Base-by-base conservation (phyloP, 2,888 invertebrate genomes). In the Papilio protenor region DNA sequence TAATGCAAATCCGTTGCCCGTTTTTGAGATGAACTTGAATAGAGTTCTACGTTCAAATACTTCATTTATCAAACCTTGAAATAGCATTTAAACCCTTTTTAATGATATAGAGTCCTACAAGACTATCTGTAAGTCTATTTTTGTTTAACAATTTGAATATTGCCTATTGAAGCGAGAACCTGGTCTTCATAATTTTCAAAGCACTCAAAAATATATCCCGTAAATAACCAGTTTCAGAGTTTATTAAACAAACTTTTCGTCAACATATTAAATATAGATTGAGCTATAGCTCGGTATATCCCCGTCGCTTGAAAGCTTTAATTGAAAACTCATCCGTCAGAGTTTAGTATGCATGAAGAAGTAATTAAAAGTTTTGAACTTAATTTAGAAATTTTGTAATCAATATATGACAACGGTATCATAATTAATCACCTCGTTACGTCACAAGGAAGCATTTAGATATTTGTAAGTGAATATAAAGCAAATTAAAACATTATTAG, bases 261-360 rank as follows among this genome's bases (percentile, higher is more conserved):
- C n/a, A 69, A 21, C 27, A 64, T 64, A 64, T 45, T 69, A 45
- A 69, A 69, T 69, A 69, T 69, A 45, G 45, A 69, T 69, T 40
- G 12, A 33, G 27, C 61, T 64, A 18, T 21, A 69, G 21, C 66
- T 11, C 11, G 45, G 66, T 18, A 69, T 69, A 69, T 69, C 66
- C 66, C n/a, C 47, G 64, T 27, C 74, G 49, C 64, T 64, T 74
- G 47, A 64, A 64, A 74, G 47, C 23, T 64, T 47, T 64, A 74
- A 64, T 49, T 74, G 74, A 64, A 74, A 74, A 69, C 47, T 64
- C 27, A 75, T 66, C 52, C 21, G 12, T 72, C 72, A 72, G 33
- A 52, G 72, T 72, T 72, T 72, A 55, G 72, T 72, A 72, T 72
- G 49, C 72, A 55, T 55, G 72, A 72, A 72, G 72, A 72, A 72